Evolutionary conservation across 2,888 invertebrate species (phyloP).

Genomic region (Euphydryas editha): DNA sequence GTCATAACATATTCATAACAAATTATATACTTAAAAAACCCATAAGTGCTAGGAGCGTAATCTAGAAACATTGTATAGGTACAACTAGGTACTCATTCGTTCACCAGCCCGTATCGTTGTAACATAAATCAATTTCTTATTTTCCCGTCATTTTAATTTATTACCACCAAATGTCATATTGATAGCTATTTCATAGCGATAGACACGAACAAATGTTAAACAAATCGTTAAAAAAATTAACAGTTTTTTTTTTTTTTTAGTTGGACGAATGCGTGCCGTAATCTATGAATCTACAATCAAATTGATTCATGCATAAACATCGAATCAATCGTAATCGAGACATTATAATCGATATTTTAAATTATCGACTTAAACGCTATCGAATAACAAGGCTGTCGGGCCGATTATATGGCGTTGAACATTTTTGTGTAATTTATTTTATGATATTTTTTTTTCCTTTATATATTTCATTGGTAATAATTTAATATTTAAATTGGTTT

Average conservation of each 20-base stretch:
- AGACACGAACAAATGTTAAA: slow-evolving; percentile 39
- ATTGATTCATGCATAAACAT: slow-evolving; percentile 53
- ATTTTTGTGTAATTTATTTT: slow-evolving; percentile 43
- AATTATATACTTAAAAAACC: not conserved
- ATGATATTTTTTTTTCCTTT: slow-evolving; percentile 41
- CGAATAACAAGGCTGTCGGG: slow-evolving; percentile 22
- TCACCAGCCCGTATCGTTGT: not conserved
- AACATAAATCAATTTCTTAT: slow-evolving; percentile 25
- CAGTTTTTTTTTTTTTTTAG: slow-evolving; percentile 33
- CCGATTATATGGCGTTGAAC: slow-evolving; percentile 21
- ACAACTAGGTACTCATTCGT: not conserved
- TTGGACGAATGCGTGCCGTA: slow-evolving; percentile 18
- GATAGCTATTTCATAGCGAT: slow-evolving; percentile 29
- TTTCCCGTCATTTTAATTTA: slow-evolving; percentile 26
- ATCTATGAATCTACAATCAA: slow-evolving; percentile 36
- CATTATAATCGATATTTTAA: slow-evolving; percentile 45
- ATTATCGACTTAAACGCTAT: slow-evolving; percentile 36
- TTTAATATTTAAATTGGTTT: slow-evolving; percentile 43
- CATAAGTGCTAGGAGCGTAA: not conserved
- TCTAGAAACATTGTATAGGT: not conserved
- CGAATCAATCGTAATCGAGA: slow-evolving; percentile 42
- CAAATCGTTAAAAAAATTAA: slow-evolving; percentile 39
- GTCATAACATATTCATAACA: not conserved
- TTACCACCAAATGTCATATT: slow-evolving; percentile 26
- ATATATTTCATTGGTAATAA: slow-evolving; percentile 46